Conservation (phyloP, 2,888 invertebrate species). For the Plagodis dolabraria region DNA sequence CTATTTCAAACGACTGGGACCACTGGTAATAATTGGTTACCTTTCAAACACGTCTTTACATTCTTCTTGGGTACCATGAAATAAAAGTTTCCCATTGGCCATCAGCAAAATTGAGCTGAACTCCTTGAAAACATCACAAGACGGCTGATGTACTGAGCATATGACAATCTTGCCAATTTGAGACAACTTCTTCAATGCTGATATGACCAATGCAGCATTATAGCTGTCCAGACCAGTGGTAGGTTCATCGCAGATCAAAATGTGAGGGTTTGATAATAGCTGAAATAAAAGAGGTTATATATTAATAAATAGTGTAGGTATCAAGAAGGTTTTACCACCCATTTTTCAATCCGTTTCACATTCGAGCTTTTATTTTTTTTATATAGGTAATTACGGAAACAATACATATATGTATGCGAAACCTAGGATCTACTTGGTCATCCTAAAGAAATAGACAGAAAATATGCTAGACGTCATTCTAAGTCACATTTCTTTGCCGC, state of each 20-base stretch:
- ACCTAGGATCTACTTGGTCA: too few relatives aligned
- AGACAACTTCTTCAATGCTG: constrained; percentile 86
- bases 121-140: constrained; percentile 91
- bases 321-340: too few relatives aligned
- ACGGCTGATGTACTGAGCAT: constrained; percentile 96
- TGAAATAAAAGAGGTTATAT: constrained; percentile 53
- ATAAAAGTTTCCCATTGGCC: constrained; percentile 90
- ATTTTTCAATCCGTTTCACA: too few relatives aligned
- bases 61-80: constrained; percentile 88
- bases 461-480: too few relatives aligned
- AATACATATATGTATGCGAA: too few relatives aligned
- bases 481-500: too few relatives aligned
- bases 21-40: constrained; percentile 58
- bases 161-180: constrained; percentile 89
- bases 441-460: too few relatives aligned
- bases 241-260: constrained; percentile 96
- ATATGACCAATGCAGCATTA: constrained; percentile 91
- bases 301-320: too few relatives aligned
- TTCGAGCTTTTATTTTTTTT: too few relatives aligned
- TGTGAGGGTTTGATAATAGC: constrained; percentile 93
- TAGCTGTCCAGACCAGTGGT: constrained; percentile 96
- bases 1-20: too few relatives aligned
- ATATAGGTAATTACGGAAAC: too few relatives aligned
- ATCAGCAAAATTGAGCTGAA: constrained; percentile 91
- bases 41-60: constrained; percentile 87